Evolutionary conservation across 2,797 vertebrate genomes (phyloP).

Genomic region (Coracias cyanogaster): DNA sequence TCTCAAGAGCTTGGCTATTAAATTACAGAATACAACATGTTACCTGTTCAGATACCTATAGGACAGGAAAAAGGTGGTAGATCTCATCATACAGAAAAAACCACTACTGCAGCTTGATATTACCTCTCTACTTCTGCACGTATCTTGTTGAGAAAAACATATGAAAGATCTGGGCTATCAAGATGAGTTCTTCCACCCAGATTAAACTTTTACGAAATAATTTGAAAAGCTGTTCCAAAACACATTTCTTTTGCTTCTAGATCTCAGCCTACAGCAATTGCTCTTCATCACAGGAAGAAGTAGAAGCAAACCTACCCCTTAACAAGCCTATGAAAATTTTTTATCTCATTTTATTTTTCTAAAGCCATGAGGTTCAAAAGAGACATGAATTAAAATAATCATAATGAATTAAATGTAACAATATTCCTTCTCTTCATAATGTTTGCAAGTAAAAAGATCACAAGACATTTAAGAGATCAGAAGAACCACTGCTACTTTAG

Average conservation of each 20-base stretch:
- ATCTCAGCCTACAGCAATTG: background rate
- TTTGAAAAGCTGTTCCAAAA: background rate
- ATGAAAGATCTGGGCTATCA: background rate
- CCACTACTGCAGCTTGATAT: background rate
- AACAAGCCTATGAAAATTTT: conserved; percentile 12
- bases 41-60: background rate
- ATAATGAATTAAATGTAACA: conserved; percentile 56
- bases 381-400: conserved; percentile 59
- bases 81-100: background rate
- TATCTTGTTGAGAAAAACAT: background rate
- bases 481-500: conserved; percentile 36
- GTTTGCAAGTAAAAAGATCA: conserved; percentile 64
- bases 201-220: background rate
- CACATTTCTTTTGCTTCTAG: background rate
- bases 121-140: background rate
- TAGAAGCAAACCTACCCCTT: background rate
- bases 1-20: conserved; percentile 44
- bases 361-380: conserved; percentile 55
- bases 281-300: background rate
- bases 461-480: conserved; percentile 64
- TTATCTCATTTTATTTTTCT: conserved; percentile 50
- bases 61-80: background rate
- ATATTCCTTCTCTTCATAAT: conserved; percentile 31
- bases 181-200: background rate
- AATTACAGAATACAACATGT: conserved; percentile 8